Conservation (phyloP, 1,140 invertebrate genomes). For the Cherax destructor region DNA sequence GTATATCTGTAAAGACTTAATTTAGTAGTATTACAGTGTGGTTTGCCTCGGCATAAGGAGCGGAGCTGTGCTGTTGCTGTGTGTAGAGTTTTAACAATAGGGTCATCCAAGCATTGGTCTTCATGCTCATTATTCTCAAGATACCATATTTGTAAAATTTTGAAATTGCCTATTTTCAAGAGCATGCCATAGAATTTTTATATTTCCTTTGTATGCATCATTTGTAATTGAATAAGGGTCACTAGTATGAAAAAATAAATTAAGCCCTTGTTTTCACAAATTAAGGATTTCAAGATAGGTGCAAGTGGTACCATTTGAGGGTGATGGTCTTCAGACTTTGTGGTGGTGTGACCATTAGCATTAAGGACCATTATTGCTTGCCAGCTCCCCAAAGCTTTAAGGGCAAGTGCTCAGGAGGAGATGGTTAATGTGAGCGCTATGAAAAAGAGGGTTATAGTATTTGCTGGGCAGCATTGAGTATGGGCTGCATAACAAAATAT, state of each 20-base stretch:
- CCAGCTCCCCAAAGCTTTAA: constrained; percentile 69
- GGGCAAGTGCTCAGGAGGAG: constrained; percentile 63
- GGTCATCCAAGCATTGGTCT: constrained; percentile 28
- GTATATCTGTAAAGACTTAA: constrained; percentile 55
- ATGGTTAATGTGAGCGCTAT: constrained; percentile 22
- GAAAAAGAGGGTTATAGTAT: neutral
- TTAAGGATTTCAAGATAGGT: constrained; percentile 10
- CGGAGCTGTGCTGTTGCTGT: constrained; percentile 46
- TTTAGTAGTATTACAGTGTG: constrained; percentile 50
- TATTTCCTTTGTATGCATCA: neutral
- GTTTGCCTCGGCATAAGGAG: constrained; percentile 43
- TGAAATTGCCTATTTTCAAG: neutral
- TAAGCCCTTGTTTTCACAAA: neutral
- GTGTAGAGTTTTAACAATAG: constrained; percentile 60
- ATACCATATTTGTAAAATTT: neutral
- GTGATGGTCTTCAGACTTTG: constrained; percentile 29
- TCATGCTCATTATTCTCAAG: constrained; percentile 26
- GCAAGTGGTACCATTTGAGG: constrained; percentile 24
- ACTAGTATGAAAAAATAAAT: neutral
- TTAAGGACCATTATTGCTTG: constrained; percentile 65
- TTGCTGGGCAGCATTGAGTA: neutral
- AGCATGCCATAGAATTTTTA: neutral
- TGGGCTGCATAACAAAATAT: neutral
- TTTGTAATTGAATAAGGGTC: neutral
- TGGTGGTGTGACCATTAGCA: constrained; percentile 52